Evolutionary conservation across 2,888 invertebrate genomes (phyloP), one percentile per base, ranked within the genome.

Genomic region (Oxyteleia sp.): DNA sequence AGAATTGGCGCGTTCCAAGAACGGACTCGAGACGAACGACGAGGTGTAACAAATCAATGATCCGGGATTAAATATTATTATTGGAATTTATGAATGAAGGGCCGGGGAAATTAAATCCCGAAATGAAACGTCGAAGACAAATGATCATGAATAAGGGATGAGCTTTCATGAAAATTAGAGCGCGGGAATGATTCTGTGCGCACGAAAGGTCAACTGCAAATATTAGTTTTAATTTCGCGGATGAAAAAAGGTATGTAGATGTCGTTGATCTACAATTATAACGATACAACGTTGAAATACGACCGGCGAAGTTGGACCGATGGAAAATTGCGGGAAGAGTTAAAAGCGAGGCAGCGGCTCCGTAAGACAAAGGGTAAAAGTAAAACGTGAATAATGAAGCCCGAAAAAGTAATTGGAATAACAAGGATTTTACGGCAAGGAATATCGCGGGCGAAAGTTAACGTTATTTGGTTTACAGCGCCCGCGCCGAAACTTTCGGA

Each of bases 101-200:
- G 64, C 16, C 75, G 35, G 57, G 45, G 61, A 68, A 76, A 76
- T 76, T 76, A 68, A 76, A 76, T 59, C 51, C 43, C 59, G 41
- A 51, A 43, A 76, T 53, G 76, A 61, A 78, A 55, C 26, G 55
- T 51, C 45, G 76, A 76, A 61, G 61, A 64, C 61, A 61, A 78
- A 78, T 68, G 76, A 78, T 69, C 63, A 63, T 69, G 78, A 78
- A 63, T 78, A 78, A 69, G 18, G 69, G 69, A 63, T 63, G 63
- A 63, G 45, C 23, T 13, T 20, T 15, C 11, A 11, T 10, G 69
- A 63, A 53, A 68, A 78, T 69, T 61, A 68, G 68, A 76, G 32
- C 51, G 75, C 41, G 2, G 20, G 4, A 13, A 38, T 26, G 49
- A 72, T 63, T 61, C 38, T 26, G 53, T 16, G 55, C 29, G 71